phyloP scores from a whole-genome alignment of 1,140 invertebrate genomes.

The Drosophila lowei region DNA sequence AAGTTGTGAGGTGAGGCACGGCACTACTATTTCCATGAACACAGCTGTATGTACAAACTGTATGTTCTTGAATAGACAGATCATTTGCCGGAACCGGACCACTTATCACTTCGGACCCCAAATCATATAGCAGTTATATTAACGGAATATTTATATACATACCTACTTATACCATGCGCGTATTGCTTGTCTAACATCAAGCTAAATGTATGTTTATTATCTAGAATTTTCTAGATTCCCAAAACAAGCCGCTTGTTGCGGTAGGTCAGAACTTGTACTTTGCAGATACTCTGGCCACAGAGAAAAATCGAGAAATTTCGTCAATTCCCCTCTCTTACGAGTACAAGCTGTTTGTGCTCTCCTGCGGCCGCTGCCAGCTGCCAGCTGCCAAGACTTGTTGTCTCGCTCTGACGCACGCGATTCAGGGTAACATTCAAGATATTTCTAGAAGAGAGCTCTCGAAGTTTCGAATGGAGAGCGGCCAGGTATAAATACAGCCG shows the following conservation, averaged over 20 bases:
- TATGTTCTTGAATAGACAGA: too few relatives aligned
- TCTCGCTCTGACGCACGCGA: conserved; percentile 11
- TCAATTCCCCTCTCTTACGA: conserved; percentile 2
- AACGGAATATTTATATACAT: too few relatives aligned
- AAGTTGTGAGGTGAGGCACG: too few relatives aligned
- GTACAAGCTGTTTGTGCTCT: background rate
- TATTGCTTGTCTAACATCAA: too few relatives aligned
- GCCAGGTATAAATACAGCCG: conserved; percentile 62
- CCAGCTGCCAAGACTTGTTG: background rate
- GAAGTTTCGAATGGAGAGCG: conserved; percentile 40
- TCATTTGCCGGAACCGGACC: too few relatives aligned
- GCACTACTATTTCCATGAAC: too few relatives aligned
- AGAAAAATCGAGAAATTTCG: conserved; percentile 15
- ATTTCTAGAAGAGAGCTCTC: conserved; percentile 9
- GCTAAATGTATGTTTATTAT: too few relatives aligned
- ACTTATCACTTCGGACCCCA: too few relatives aligned
- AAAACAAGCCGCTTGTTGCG: conserved; percentile 5
- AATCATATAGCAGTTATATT: too few relatives aligned
- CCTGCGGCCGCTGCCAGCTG: background rate
- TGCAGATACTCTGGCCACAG: too few relatives aligned
- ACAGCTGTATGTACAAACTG: too few relatives aligned
- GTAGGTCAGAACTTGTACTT: background rate
- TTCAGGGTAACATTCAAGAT: conserved; percentile 3
- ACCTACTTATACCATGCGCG: too few relatives aligned
- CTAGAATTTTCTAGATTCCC: conserved; percentile 19